Evolutionary conservation across 2,797 vertebrate species (phyloP), one percentile per base, ranked within the genome.

Genomic region (Stomatorhinus walkeri): DNA sequence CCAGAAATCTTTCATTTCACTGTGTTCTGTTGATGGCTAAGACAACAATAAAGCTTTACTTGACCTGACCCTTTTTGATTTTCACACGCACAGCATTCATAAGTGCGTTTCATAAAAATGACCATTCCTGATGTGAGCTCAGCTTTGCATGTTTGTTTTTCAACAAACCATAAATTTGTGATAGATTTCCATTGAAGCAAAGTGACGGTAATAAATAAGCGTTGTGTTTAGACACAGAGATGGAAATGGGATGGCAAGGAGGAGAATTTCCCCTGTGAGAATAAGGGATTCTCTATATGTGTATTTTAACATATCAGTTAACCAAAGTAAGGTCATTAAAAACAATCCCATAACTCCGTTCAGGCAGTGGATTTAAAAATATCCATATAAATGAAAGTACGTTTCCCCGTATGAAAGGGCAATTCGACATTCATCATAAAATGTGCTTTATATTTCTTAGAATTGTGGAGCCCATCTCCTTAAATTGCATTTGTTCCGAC

Each of bases 401-500:
- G 54, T 56, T 52, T 84, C 51, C 12, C 3, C 7, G 14, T 40
- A 32, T 48, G 36, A 68, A 89, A 85, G 56, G 49, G 19, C 61
- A 61, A 3, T 61, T 6, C 64, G 10, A 59, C 52, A 90, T 91
- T 93, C 88, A 90, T 84, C 88, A 88, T 1, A 46, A 91, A 93
- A 92, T 92, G 16, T 87, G 19, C 90, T 89, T 90, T 93, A 85
- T 1, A 22, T 48, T 10, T 91, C 90, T 88, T 88, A 89, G 92
- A 92, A 89, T 91, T 43, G 88, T 61, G 19, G 46, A 48, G 79
- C 89, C 89, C 91, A 91, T 87, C 76, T 90, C 85, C 90, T 90
- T 92, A 93, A 94, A 94, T 94, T 92, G 92, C 93, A 93, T 95
- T 95, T 95, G 95, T 95, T 95, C 93, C 93, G 91, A 93, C 93